Conservation (phyloP, 2,797 vertebrate species). For the Babyrousa celebensis region DNA sequence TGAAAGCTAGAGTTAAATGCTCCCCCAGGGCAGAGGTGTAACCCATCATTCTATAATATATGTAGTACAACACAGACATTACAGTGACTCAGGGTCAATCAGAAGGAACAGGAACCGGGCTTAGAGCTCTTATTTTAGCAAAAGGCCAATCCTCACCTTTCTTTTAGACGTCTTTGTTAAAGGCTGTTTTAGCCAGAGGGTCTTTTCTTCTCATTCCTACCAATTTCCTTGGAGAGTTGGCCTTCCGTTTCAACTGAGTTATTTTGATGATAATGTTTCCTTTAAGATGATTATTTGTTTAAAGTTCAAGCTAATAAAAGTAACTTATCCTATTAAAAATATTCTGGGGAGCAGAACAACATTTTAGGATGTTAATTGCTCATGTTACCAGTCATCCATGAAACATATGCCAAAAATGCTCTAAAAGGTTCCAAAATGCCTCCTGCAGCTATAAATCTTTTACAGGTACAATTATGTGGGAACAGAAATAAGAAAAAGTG, state of each 20-base stretch:
- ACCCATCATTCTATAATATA: background rate
- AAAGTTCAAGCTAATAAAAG: conserved; percentile 88
- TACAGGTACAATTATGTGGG: conserved; percentile 92
- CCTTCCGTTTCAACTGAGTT: conserved; percentile 74
- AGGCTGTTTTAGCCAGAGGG: conserved; percentile 51
- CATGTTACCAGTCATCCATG: conserved; percentile 87
- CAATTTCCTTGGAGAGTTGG: conserved; percentile 50
- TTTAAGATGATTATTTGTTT: conserved; percentile 86
- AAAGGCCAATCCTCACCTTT: conserved; percentile 52
- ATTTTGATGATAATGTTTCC: conserved; percentile 79
- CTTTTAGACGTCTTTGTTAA: conserved; percentile 63
- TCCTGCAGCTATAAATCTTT: conserved; percentile 94
- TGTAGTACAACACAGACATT: background rate
- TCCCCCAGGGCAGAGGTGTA: background rate
- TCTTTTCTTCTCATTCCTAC: conserved; percentile 69
- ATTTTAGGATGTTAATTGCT: conserved; percentile 87
- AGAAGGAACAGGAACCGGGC: background rate
- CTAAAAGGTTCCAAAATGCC: conserved; percentile 91
- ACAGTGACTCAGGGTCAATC: background rate
- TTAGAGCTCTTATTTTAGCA: conserved; percentile 53
- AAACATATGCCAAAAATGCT: conserved; percentile 88
- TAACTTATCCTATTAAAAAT: conserved; percentile 84
- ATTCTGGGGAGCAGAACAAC: conserved; percentile 76
- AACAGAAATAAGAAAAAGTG: conserved; percentile 91
- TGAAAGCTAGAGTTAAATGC: background rate